Conservation (phyloP, 2,797 vertebrate genomes). For the Pseudomugil tenellus region DNA sequence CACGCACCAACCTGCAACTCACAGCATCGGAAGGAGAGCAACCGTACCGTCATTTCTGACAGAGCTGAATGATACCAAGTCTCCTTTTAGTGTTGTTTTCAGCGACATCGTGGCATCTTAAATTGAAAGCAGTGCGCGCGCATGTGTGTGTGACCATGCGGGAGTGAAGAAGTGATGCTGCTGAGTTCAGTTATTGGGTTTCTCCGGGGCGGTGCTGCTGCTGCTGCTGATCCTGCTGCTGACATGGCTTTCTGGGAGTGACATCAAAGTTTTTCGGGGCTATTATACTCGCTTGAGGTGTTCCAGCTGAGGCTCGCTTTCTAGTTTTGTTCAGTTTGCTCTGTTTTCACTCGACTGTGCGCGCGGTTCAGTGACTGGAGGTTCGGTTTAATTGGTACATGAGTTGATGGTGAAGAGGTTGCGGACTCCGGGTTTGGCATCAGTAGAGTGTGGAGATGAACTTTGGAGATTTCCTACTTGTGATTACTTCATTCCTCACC, state of each 20-base stretch:
- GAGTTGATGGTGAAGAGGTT: conserved; percentile 33
- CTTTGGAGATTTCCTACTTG: conserved; percentile 70
- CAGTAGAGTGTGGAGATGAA: conserved; percentile 70
- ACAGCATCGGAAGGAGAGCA: conserved; percentile 14
- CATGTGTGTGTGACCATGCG: conserved; percentile 34
- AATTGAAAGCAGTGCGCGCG: conserved; percentile 32
- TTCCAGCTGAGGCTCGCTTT: conserved; percentile 42
- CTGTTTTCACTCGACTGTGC: neutral
- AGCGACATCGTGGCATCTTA: conserved; percentile 22
- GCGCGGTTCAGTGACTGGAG: conserved; percentile 6
- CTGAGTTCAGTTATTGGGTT: conserved; percentile 60
- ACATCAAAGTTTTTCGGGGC: conserved; percentile 65
- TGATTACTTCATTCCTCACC: conserved; percentile 56
- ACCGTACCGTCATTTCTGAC: conserved; percentile 38
- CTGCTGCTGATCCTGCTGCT: conserved; percentile 38
- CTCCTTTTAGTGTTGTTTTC: conserved; percentile 5
- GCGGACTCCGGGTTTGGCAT: conserved; percentile 39
- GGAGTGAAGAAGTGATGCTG: conserved; percentile 65
- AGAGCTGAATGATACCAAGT: conserved; percentile 31
- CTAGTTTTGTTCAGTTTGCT: neutral
- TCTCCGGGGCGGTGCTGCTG: conserved; percentile 56
- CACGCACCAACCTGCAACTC: conserved; percentile 37
- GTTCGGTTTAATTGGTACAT: conserved; percentile 12
- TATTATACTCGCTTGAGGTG: conserved; percentile 54
- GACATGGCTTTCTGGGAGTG: conserved; percentile 54